phyloP scores from a whole-genome alignment of 2,113 vertebrate genomes.

The Malaclemys terrapin region DNA sequence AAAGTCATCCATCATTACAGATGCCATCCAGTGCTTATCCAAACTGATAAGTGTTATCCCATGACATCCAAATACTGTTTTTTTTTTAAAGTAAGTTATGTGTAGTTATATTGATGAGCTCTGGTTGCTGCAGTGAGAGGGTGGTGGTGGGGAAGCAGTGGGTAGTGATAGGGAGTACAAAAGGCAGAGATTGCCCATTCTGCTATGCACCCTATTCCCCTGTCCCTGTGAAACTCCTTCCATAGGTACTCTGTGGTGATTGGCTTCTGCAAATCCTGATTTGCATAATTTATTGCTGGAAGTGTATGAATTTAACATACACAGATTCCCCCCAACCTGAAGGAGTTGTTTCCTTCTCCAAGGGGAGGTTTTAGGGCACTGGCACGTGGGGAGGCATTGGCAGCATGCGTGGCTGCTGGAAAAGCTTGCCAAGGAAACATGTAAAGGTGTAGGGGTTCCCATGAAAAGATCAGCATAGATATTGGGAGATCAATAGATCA shows the following conservation, averaged over 20 bases:
- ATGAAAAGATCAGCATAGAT: fast-evolving
- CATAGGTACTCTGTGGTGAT: neutral
- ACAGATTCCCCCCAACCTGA: neutral
- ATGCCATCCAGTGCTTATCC: neutral
- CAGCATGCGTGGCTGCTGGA: fast-evolving
- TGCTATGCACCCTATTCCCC: neutral
- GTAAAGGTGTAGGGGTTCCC: fast-evolving
- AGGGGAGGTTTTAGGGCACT: neutral
- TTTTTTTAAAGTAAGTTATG: neutral
- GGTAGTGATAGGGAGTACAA: neutral
- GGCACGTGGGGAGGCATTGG: neutral
- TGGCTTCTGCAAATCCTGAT: fast-evolving
- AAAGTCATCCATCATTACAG: neutral
- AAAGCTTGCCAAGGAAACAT: fast-evolving
- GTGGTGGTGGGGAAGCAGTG: neutral
- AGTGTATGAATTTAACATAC: fast-evolving
- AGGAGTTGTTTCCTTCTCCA: neutral
- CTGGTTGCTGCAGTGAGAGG: neutral
- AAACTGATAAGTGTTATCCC: neutral
- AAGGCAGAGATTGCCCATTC: neutral
- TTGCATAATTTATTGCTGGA: neutral
- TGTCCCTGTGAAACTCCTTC: neutral
- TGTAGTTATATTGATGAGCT: neutral
- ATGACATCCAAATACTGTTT: neutral
- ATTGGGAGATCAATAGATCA: neutral